These are phyloP conservation scores for Toxotes chatareus DNA, from an alignment of 2,113 vertebrate genomes.

Conservation along the genomic window DNA sequence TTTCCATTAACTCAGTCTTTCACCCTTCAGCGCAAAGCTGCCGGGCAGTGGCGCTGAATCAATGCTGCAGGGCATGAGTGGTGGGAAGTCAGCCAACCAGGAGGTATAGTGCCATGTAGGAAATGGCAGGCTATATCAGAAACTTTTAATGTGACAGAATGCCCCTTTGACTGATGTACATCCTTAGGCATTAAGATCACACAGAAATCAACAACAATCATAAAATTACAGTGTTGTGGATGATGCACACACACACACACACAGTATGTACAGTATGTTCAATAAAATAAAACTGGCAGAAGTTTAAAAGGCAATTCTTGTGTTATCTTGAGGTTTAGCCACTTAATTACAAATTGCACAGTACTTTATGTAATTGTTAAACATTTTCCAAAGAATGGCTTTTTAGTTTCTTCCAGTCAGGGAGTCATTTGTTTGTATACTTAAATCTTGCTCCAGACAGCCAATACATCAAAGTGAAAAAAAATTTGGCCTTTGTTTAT, in stretches of 20 bases:
- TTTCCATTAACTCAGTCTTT: constrained; percentile 44
- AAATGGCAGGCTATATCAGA: constrained; percentile 53
- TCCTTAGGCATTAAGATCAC: constrained; percentile 39
- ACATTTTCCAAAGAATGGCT: not conserved
- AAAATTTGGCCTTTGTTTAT: not conserved
- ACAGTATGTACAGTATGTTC: not conserved
- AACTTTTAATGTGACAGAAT: constrained; percentile 57
- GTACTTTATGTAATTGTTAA: not conserved
- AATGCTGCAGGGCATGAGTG: constrained; percentile 46
- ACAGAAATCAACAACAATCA: constrained; percentile 18
- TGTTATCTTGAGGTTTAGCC: not conserved
- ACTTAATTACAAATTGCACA: not conserved
- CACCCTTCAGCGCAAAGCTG: constrained; percentile 27
- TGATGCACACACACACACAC: not conserved
- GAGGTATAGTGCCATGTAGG: constrained; percentile 42
- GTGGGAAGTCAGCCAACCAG: constrained; percentile 53
- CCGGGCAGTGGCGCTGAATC: constrained; percentile 27
- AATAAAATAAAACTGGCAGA: not conserved
- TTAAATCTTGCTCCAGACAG: not conserved
- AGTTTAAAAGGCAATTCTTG: not conserved
- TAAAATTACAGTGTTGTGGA: constrained; percentile 6
- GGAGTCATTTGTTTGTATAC: not conserved
- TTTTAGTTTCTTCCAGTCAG: not conserved
- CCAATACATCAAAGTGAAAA: not conserved
- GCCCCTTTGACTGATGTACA: constrained; percentile 57